phyloP scores from a whole-genome alignment of 1,140 invertebrate genomes.

The Archegozetes longisetosus region DNA sequence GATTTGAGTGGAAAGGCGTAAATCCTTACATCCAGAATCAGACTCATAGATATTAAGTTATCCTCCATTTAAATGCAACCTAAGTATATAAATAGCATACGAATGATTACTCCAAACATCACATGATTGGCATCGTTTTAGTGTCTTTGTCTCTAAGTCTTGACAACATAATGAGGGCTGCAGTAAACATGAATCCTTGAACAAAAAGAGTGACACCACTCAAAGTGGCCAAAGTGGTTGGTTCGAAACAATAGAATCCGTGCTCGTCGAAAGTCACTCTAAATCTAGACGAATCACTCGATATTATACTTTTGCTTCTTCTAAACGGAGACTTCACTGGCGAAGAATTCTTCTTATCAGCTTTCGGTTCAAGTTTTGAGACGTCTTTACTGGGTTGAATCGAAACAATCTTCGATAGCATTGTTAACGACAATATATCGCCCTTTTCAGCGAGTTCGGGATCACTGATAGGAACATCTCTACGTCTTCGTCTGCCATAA shows the following conservation, averaged over 20 bases:
- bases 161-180: not conserved
- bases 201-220: not conserved
- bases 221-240: constrained; percentile 1
- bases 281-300: not conserved
- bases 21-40: no score
- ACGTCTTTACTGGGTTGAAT: not conserved
- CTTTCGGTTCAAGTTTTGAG: not conserved
- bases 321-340: not conserved
- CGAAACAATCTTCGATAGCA: constrained; percentile 16
- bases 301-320: not conserved
- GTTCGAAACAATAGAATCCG: not conserved
- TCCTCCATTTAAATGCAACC: no score
- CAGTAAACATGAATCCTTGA: not conserved
- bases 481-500: constrained; percentile 17
- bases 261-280: not conserved
- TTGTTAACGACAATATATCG: constrained; percentile 14
- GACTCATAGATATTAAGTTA: no score
- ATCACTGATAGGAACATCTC: not conserved
- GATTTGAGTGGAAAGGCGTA: no score
- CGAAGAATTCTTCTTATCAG: not conserved
- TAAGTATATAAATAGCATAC: no score
- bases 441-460: constrained; percentile 1
- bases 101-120: no score
- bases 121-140: no score
- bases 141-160: not conserved